Evolutionary conservation across 2,113 vertebrate genomes (phyloP).

Genomic region (Acrocephalus kingi): DNA sequence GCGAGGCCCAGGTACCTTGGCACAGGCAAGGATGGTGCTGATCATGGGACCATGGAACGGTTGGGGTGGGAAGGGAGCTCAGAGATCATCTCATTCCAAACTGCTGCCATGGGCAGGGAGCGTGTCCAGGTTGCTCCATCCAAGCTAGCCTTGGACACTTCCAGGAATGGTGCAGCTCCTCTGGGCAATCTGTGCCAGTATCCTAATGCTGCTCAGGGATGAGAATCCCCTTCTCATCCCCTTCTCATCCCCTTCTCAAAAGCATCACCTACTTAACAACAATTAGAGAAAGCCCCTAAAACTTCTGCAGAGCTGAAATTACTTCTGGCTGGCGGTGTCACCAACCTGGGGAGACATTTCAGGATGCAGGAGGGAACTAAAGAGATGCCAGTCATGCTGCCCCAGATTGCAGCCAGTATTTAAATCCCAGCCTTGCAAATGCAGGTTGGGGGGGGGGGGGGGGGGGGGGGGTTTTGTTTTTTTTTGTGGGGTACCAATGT

Average conservation of each 20-base stretch:
- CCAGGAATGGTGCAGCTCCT: neutral
- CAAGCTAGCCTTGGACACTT: neutral
- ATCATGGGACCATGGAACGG: fast-evolving
- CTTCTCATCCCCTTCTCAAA: neutral
- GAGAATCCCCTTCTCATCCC: neutral
- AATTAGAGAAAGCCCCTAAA: neutral
- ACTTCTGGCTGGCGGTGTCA: neutral
- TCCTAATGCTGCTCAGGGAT: neutral
- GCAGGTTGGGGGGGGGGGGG: fast-evolving
- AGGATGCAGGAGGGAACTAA: no score
- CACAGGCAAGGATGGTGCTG: neutral
- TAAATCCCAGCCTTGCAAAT: neutral
- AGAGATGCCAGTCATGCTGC: neutral
- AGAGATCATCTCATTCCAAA: neutral
- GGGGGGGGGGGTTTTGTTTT: no score
- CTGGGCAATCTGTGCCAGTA: neutral
- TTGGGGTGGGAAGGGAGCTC: neutral
- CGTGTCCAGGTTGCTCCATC: neutral
- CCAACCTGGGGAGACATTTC: fast-evolving
- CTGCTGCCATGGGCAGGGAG: neutral
- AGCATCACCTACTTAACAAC: neutral
- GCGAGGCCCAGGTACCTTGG: neutral
- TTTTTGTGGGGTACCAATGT: fast-evolving
- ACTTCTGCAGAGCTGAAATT: neutral
- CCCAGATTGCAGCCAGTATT: neutral